Base-by-base conservation (phyloP, 2,797 vertebrate genomes). In the Mionectes olivaceus region DNA sequence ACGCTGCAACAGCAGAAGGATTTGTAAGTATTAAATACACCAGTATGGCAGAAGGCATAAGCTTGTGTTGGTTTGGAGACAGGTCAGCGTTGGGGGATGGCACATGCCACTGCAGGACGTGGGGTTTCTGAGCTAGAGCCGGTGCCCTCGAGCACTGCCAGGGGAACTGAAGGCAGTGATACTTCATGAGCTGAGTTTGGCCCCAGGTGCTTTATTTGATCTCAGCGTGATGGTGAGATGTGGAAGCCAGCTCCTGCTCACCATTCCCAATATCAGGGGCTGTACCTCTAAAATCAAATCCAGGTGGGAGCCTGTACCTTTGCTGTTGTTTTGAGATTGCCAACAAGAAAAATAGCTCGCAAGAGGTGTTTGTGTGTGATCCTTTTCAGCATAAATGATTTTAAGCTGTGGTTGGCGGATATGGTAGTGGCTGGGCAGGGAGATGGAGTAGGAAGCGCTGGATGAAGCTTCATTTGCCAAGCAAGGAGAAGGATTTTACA, bases 401-500 rank as follows among this genome's bases (percentile, higher is more conserved):
- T 94, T 87, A 96, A 96, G 89, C 94, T 97, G 93, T 71, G 94
- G 96, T 96, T 95, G 91, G 94, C 56, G 76, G 85, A 65, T 96
- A 94, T 4, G 13, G 85, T 83, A 89, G 92, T 88, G 95, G 87
- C 94, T 97, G 93, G 85, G 94, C 89, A 92, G 87, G 91, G 89
- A 95, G 89, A 96, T 86, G 92, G 85, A 92, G 91, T 87, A 96
- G 87, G 94, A 96, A 96, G 95, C 44, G 52, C 91, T 93, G 94
- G 89, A 92, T 95, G 74, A 96, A 70, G 80, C 92, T 94, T 89
- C 89, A 87, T 96, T 96, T 96, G 96, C 95, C 95, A 96, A 94
- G 95, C 93, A 93, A 92, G 83, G 94, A 94, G 90, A 95, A 96
- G 95, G 96, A 95, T 96, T 96, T 96, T 96, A 78, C 94, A 95